Evolutionary conservation across 1,140 invertebrate species (phyloP).

Genomic region (Orchestia grillus): DNA sequence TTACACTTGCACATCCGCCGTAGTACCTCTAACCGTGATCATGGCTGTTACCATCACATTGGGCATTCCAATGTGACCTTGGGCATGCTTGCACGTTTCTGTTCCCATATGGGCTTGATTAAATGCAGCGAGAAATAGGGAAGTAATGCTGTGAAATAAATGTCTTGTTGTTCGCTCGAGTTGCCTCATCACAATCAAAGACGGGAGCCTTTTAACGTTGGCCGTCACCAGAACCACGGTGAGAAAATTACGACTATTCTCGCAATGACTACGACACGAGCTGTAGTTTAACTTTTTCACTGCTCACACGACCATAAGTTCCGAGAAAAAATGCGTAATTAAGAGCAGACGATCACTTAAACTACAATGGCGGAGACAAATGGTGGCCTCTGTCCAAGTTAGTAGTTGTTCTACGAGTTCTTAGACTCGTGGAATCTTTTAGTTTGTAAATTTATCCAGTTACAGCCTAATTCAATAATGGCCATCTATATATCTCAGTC

Average conservation of each 20-base stretch:
- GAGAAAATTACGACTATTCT: conserved; percentile 20
- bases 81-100: not conserved
- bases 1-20: no score
- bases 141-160: not conserved
- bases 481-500: not conserved
- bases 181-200: not conserved
- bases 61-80: not conserved
- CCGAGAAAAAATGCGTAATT: conserved; percentile 31
- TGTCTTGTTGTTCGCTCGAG: not conserved
- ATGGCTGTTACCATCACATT: not conserved
- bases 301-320: not conserved
- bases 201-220: not conserved
- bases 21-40: not conserved
- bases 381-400: conserved; percentile 18
- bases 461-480: not conserved
- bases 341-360: conserved; percentile 4
- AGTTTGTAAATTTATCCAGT: not conserved
- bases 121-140: not conserved
- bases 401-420: conserved; percentile 58
- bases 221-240: not conserved
- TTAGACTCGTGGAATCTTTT: not conserved
- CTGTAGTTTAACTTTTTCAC: not conserved
- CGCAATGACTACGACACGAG: not conserved
- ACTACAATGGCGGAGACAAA: not conserved
- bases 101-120: not conserved